Conservation (phyloP, 2,888 invertebrate genomes). For the Andrena flavipes region DNA sequence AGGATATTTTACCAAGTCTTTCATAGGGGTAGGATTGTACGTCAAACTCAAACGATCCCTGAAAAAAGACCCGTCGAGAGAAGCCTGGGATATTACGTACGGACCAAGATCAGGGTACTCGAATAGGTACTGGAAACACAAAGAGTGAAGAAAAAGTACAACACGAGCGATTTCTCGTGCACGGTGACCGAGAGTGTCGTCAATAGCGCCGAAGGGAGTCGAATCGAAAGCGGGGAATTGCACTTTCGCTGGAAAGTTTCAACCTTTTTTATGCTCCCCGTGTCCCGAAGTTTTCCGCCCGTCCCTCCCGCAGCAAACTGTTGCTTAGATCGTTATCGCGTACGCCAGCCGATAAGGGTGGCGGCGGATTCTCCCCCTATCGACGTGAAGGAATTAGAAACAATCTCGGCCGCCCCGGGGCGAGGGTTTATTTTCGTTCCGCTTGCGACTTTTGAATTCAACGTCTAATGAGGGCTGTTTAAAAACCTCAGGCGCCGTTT, state of each 20-base stretch:
- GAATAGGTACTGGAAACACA: neutral
- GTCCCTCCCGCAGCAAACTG: conserved; percentile 73
- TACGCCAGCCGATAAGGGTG: conserved; percentile 71
- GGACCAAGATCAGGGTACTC: neutral
- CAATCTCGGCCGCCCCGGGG: conserved; percentile 56
- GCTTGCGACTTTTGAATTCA: conserved; percentile 60
- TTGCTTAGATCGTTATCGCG: conserved; percentile 81
- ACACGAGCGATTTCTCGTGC: conserved; percentile 33
- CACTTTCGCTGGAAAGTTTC: conserved; percentile 72
- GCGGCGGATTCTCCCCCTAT: conserved; percentile 45
- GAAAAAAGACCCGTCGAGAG: conserved; percentile 27
- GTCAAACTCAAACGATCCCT: conserved; percentile 38
- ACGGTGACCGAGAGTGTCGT: conserved; percentile 1
- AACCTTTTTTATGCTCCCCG: conserved; percentile 68
- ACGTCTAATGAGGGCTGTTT: conserved; percentile 40
- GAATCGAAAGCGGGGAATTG: conserved; percentile 67
- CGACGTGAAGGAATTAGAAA: conserved; percentile 70
- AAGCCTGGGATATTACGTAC: neutral
- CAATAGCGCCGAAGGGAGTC: conserved; percentile 32
- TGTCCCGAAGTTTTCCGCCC: conserved; percentile 68
- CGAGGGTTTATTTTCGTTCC: conserved; percentile 31
- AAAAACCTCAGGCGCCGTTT: conserved; percentile 43
- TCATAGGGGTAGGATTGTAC: conserved; percentile 19
- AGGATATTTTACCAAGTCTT: conserved; percentile 9
- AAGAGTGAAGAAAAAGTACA: conserved; percentile 1